Conservation (phyloP, 2,113 vertebrate genomes). For the Gasterosteus nipponicus region DNA sequence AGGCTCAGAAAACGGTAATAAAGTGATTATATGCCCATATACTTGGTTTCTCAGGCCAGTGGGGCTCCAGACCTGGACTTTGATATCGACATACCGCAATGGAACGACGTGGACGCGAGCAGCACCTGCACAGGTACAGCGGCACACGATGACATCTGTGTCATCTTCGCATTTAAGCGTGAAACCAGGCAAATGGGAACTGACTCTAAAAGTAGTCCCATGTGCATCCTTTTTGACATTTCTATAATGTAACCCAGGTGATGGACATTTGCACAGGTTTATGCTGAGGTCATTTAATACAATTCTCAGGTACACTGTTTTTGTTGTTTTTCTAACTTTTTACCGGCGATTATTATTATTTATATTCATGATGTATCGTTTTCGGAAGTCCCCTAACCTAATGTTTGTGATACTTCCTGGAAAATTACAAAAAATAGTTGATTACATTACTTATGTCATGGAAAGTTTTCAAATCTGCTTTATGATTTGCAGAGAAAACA, state of each 20-base stretch:
- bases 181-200: background rate
- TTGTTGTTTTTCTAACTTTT: background rate
- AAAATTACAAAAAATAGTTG: background rate
- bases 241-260: background rate
- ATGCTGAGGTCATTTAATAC: background rate
- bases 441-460: background rate
- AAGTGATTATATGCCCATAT: background rate
- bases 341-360: background rate
- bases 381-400: background rate
- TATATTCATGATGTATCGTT: background rate
- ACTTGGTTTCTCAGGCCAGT: conserved; percentile 78
- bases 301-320: background rate
- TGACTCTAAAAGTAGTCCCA: background rate
- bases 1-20: background rate
- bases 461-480: background rate
- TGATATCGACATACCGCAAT: conserved; percentile 87
- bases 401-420: background rate
- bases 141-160: background rate
- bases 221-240: background rate
- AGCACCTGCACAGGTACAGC: conserved; percentile 84
- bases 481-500: conserved; percentile 2
- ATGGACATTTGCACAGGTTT: background rate
- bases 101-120: conserved; percentile 78
- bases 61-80: conserved; percentile 86
- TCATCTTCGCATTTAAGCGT: background rate